phyloP scores from a whole-genome alignment of 2,888 invertebrate genomes.

The Baccha elongata region DNA sequence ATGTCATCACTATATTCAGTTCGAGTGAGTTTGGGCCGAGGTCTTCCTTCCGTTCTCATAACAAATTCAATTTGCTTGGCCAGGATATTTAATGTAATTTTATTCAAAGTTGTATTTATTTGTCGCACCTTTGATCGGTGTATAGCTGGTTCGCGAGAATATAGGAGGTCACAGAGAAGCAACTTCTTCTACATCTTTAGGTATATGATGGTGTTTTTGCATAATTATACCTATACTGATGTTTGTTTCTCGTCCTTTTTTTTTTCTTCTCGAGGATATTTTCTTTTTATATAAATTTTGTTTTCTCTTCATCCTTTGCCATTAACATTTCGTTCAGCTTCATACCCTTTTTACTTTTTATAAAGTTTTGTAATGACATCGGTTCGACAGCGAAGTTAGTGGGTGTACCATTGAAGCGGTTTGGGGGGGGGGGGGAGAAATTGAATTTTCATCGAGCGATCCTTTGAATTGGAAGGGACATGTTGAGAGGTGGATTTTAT shows the following conservation, averaged over 20 bases:
- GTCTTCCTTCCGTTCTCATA: conserved; percentile 33
- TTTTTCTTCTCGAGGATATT: conserved; percentile 1
- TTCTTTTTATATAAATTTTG: conserved; percentile 22
- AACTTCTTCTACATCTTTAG: not conserved
- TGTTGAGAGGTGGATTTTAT: conserved; percentile 39
- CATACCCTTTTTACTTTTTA: conserved; percentile 15
- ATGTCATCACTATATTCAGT: conserved; percentile 22
- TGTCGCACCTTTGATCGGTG: conserved; percentile 63
- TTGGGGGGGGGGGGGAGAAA: conserved; percentile 14
- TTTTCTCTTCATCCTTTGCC: conserved; percentile 22
- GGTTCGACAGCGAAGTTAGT: not conserved
- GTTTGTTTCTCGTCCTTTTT: conserved; percentile 18
- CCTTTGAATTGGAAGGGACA: conserved; percentile 55
- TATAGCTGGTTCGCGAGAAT: not conserved
- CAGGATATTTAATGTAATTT: conserved; percentile 71
- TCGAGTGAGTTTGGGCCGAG: not conserved
- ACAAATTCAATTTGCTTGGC: conserved; percentile 70
- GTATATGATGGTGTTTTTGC: conserved; percentile 3
- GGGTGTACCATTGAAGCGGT: not conserved
- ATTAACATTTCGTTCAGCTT: conserved; percentile 39
- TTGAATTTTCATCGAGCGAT: conserved; percentile 63
- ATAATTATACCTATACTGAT: not conserved
- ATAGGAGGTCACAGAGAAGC: not conserved
- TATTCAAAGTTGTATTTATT: conserved; percentile 63
- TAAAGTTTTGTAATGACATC: conserved; percentile 60